Evolutionary conservation across 1,140 invertebrate species (phyloP).

Genomic region (Drosophila equinoxialis): DNA sequence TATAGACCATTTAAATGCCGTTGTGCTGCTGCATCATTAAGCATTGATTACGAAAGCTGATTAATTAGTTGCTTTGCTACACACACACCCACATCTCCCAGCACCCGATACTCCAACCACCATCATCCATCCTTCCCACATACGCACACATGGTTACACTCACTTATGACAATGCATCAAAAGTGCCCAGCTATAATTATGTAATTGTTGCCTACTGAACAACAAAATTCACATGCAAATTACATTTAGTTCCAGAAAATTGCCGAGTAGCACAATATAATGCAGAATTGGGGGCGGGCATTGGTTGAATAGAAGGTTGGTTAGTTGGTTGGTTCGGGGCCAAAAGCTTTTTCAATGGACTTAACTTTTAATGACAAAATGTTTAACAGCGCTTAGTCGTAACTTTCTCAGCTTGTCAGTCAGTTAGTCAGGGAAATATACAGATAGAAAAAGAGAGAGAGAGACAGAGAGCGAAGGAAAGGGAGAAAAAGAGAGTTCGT

Average conservation of each 20-base stretch:
- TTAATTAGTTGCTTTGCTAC: constrained; percentile 63
- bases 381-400: constrained; percentile 46
- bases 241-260: constrained; percentile 18
- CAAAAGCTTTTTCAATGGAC: constrained; percentile 43
- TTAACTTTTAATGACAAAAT: constrained; percentile 71
- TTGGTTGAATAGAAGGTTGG: background rate
- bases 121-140: background rate
- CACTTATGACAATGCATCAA: constrained; percentile 49
- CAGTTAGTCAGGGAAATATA: constrained; percentile 8
- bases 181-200: constrained; percentile 68
- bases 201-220: constrained; percentile 52
- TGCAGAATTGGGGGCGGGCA: constrained; percentile 26
- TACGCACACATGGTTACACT: background rate
- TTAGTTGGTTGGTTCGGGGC: background rate
- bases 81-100: constrained; percentile 5
- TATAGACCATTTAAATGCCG: constrained; percentile 71
- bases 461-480: too few relatives aligned
- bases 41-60: constrained; percentile 74
- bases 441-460: too few relatives aligned
- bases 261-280: constrained; percentile 1
- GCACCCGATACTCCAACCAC: too few relatives aligned
- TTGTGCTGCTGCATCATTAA: constrained; percentile 66
- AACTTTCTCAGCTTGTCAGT: constrained; percentile 48
- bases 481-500: constrained; percentile 6
- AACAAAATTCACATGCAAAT: constrained; percentile 39